A percentile compares a stretch with the other conserved stretches of the same genome.
phyloP scores from a whole-genome alignment of 1,140 invertebrate genomes.

The Aleiodes sp. region DNA sequence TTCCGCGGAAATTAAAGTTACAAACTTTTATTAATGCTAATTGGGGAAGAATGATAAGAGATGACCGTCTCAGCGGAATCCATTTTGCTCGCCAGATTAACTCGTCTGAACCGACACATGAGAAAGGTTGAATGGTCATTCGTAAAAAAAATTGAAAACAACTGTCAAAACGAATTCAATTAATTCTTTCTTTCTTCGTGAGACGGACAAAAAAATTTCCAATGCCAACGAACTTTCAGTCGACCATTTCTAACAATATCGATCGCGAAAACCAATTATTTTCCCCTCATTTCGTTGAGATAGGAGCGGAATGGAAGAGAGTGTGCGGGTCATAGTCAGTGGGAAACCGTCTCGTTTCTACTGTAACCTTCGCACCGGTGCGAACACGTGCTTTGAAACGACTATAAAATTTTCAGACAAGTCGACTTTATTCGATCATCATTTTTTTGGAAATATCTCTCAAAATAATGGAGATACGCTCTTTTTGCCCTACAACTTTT shows the following conservation, averaged over 20 bases:
- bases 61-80: background rate
- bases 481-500: no score
- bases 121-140: background rate
- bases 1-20: background rate
- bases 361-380: background rate
- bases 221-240: no score
- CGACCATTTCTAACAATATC: no score
- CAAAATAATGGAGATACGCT: no score
- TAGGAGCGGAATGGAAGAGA: background rate
- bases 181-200: no score
- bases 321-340: conserved; percentile 7
- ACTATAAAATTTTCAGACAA: background rate
- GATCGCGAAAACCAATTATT: background rate
- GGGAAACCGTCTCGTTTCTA: background rate
- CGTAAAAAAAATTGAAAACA: no score
- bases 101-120: no score
- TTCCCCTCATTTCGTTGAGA: background rate
- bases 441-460: no score
- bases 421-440: no score
- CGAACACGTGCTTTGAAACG: conserved; percentile 30
- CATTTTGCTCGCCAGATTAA: background rate
- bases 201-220: no score
- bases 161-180: no score
- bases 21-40: background rate
- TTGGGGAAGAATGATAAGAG: background rate